A percentile compares a stretch with the other conserved stretches of the same genome.
phyloP scores from a whole-genome alignment of 1,140 invertebrate species.

The Diabrotica virgifera region DNA sequence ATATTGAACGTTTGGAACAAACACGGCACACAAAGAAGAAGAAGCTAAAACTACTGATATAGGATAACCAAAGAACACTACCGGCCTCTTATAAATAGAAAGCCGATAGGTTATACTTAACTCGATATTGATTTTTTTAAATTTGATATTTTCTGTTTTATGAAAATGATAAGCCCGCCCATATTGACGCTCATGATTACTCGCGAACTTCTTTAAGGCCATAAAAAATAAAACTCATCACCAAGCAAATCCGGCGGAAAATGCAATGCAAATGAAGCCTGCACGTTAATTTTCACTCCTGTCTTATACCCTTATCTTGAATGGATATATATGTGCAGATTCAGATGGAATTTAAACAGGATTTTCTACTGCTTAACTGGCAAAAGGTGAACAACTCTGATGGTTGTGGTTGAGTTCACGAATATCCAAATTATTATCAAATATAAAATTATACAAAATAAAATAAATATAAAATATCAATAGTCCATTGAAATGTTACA shows the following conservation, averaged over 20 bases:
- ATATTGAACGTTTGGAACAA: no score
- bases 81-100: no score
- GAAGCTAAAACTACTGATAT: no score
- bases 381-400: background rate
- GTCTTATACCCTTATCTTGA: slow-evolving; percentile 30
- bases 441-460: no score
- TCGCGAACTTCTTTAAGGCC: background rate
- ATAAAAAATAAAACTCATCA: slow-evolving; percentile 38
- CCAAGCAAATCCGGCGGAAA: slow-evolving; percentile 31
- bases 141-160: no score
- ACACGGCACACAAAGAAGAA: no score
- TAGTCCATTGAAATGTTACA: no score
- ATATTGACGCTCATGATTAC: background rate
- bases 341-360: slow-evolving; percentile 12
- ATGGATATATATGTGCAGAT: slow-evolving; percentile 24
- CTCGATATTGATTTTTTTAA: no score
- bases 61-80: no score
- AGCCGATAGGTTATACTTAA: no score
- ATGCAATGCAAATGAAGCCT: slow-evolving; percentile 35
- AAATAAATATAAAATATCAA: no score
- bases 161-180: background rate
- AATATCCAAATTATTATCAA: no score
- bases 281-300: slow-evolving; percentile 25
- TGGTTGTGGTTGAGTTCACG: background rate
- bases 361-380: background rate